Percentiles rank a stretch among this genome's conserved stretches.
These are phyloP conservation scores for Coranthus polyacanthus DNA, from an alignment of 2,797 vertebrate species.

Conservation along the genomic window DNA sequence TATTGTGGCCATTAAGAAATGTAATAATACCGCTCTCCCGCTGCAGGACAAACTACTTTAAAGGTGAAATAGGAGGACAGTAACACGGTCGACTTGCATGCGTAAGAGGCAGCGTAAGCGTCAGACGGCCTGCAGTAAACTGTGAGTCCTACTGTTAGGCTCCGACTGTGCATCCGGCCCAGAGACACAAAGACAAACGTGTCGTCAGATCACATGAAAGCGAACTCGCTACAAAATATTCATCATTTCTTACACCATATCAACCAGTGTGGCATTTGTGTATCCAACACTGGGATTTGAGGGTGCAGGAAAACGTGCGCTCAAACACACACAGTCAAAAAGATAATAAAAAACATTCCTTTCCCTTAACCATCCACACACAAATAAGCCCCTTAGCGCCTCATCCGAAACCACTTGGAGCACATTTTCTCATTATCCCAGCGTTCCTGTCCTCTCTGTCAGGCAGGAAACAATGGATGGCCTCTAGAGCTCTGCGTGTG, in stretches of 20 bases:
- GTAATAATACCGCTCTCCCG: constrained; percentile 41
- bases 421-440: constrained; percentile 68
- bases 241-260: constrained; percentile 51
- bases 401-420: constrained; percentile 69
- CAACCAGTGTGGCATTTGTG: constrained; percentile 7
- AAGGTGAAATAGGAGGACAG: constrained; percentile 52
- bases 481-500: constrained; percentile 49
- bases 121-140: constrained; percentile 29
- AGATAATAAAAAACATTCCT: constrained; percentile 10
- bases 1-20: constrained; percentile 57
- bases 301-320: background rate
- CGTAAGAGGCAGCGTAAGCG: constrained; percentile 21
- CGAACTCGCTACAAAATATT: constrained; percentile 35
- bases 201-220: constrained; percentile 47
- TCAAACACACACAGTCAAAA: background rate
- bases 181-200: constrained; percentile 36
- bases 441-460: constrained; percentile 53
- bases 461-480: constrained; percentile 58
- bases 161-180: too few relatives aligned
- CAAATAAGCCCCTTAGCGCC: constrained; percentile 53
- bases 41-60: constrained; percentile 47
- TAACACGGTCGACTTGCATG: constrained; percentile 3
- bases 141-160: constrained; percentile 3
- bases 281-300: constrained; percentile 28
- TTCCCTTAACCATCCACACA: constrained; percentile 34